Evolutionary conservation across 2,113 vertebrate genomes (phyloP), one percentile per base, ranked within the genome.

Genomic region (Ctenodactylus gundi): DNA sequence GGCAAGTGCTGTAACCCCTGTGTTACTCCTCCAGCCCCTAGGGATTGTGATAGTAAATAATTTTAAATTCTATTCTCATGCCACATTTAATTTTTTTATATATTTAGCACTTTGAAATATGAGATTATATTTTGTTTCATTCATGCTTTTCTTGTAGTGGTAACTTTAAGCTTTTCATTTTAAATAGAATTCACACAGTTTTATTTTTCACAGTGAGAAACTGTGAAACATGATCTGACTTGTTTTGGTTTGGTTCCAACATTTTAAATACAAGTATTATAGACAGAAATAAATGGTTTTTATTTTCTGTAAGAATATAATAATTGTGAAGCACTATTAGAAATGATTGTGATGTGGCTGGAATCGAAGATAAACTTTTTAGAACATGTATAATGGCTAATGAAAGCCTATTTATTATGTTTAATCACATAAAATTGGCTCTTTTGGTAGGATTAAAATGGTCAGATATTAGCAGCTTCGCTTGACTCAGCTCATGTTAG

Each of bases 161-260:
- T 91, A 92, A 81, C 36, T n/a, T 89, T 51, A 76, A 93, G 34
- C 5, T 14, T 87, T 76, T 80, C 27, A 46, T 88, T 94, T 96
- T 91, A 91, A 85, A 77, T 44, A 89, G 51, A 11, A 76, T 17
- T 90, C 53, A 18, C 17, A 82, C 65, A 92, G 84, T 92, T 96
- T 89, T 91, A n/a, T 80, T 94, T 97, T 93, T 82, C 34, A n/a
- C n/a, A 67, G 15, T 73, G 62, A 90, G 36, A 85, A 91, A 88
- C 18, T 68, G 34, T 88, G 64, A 88, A 93, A 76, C 60, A 72
- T 36, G 4, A 94, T 87, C 44, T 93, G 51, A 90, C 57, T 93
- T 94, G n/a, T 86, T 96, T 93, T 91, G 39, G 55, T 57, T 62
- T 41, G 87, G 25, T 68, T 76, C 60, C 49, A 80, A 51, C 10